phyloP scores from a whole-genome alignment of 2,797 vertebrate species.

The Lacerta bilineata region DNA sequence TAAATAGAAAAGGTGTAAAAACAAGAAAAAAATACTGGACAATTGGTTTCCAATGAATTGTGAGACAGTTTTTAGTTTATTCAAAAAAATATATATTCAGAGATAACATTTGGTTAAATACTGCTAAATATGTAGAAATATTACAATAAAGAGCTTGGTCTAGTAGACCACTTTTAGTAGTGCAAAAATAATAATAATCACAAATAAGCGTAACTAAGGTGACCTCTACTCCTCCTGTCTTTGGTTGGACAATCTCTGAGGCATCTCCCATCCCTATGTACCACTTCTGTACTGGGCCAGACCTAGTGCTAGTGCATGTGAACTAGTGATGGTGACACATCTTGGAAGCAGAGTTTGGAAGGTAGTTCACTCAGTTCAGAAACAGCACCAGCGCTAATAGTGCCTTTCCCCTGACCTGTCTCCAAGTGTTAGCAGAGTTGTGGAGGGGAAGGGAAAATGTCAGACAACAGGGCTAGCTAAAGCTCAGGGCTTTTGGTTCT shows the following conservation, averaged over 20 bases:
- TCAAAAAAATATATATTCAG: neutral
- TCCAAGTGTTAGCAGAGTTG: neutral
- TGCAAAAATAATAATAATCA: neutral
- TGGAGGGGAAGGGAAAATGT: neutral
- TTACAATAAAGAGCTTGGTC: neutral
- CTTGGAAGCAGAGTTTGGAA: neutral
- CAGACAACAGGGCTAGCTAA: neutral
- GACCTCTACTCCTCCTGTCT: neutral
- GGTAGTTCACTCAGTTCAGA: neutral
- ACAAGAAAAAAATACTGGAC: neutral
- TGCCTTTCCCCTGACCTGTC: neutral
- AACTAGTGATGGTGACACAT: neutral
- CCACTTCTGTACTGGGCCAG: neutral
- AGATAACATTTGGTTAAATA: neutral
- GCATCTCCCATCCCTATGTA: neutral
- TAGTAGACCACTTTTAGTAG: neutral
- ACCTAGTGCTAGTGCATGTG: neutral
- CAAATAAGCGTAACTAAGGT: neutral
- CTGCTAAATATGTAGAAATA: neutral
- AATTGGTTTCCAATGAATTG: neutral
- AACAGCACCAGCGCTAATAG: neutral
- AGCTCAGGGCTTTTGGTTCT: neutral
- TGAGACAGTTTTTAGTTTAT: neutral
- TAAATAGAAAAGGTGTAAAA: slow-evolving; percentile 14
- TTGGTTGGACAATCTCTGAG: neutral